Base-by-base conservation (phyloP, 2,797 vertebrate genomes). In the Propithecus deckenii region DNA sequence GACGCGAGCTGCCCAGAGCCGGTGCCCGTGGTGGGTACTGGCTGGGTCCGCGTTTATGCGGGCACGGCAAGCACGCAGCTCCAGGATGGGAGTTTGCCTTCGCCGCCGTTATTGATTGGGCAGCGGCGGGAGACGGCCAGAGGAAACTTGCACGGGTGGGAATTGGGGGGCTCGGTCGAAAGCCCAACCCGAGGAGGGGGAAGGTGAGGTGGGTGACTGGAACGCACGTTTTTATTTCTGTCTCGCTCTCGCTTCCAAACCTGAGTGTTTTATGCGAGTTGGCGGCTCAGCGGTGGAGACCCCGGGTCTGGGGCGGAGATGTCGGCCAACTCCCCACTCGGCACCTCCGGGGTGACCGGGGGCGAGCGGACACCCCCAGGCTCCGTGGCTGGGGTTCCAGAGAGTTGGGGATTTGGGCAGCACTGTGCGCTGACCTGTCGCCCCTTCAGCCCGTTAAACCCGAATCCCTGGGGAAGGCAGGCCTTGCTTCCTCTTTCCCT, bases 401-500 rank as follows among this genome's bases (percentile, higher is more conserved):
- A 13, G 97, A 97, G 93, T 94, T 94, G 71, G 89, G 94, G 86
- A 55, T 91, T 86, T 30, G 91, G 93, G 46, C 38, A 71, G 94
- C 74, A 17, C 91, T 4, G 61, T 18, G 87, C 72, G 55, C 92
- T 59, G 96, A 93, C 96, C 96, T 63, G 86, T 78, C 76, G 88
- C 91, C 93, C 88, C 80, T 89, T 30, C 69, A 35, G 72, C 93
- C 76, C 61, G 48, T 50, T 30, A 61, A 80, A 57, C 85, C 76
- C 57, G 43, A 87, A 67, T 96, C 83, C 89, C 89, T 65, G 94
- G 91, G 85, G 43, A 20, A 92, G 91, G 85, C 94, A 75, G 97
- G 96, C 96, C 96, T 96, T 15, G 91, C 92, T 97, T 97, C 96
- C 96, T 96, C 95, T 92, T 93, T 78, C 91, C 89, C 80, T 81